phyloP scores from a whole-genome alignment of 1,140 invertebrate species.

The Drosophila elegans region DNA sequence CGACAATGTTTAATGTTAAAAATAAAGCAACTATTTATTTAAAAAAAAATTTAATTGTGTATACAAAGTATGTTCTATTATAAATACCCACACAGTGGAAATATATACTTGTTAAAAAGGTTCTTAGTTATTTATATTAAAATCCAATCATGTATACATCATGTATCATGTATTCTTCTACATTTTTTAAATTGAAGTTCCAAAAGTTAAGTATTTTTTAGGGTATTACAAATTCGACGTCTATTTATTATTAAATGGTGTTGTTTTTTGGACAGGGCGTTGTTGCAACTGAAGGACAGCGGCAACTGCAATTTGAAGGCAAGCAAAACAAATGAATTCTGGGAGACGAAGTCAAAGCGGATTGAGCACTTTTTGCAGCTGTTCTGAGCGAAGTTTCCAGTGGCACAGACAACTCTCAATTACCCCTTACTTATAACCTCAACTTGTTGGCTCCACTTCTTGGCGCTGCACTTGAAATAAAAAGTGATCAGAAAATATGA shows the following conservation, averaged over 20 bases:
- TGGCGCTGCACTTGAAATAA: slow-evolving; percentile 24
- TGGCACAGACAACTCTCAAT: slow-evolving; percentile 14
- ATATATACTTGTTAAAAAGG: no score
- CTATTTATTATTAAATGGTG: slow-evolving; percentile 3
- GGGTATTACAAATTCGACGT: slow-evolving; percentile 35
- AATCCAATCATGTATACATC: no score
- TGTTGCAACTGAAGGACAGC: slow-evolving; percentile 72
- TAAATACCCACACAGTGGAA: no score
- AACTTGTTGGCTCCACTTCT: slow-evolving; percentile 4
- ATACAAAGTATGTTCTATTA: no score
- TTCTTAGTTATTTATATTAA: no score
- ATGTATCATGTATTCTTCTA: no score
- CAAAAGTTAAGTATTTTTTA: not conserved
- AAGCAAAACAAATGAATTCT: slow-evolving; percentile 55
- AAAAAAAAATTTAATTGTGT: no score
- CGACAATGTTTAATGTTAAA: no score
- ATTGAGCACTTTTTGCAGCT: slow-evolving; percentile 26
- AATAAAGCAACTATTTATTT: no score
- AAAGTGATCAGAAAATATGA: not conserved
- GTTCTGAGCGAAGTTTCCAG: slow-evolving; percentile 27
- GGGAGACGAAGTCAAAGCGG: slow-evolving; percentile 29
- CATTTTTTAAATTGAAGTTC: not conserved
- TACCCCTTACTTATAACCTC: not conserved
- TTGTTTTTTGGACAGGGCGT: slow-evolving; percentile 52
- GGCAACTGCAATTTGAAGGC: slow-evolving; percentile 60